phyloP scores from a whole-genome alignment of 2,113 vertebrate genomes.

The Amia ocellicauda region DNA sequence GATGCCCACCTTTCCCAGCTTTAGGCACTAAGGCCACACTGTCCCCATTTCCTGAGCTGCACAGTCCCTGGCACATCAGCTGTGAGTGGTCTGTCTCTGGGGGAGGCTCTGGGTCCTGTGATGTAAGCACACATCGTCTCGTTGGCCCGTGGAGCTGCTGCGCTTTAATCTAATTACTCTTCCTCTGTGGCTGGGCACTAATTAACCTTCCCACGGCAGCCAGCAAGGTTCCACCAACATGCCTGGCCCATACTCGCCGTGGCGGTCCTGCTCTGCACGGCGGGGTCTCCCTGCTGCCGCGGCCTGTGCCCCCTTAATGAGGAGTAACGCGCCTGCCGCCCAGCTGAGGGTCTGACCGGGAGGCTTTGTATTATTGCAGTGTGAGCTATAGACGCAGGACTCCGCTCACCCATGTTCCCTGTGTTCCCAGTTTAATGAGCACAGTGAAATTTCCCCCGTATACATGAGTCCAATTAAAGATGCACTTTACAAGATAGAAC shows the following conservation, averaged over 20 bases:
- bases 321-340: too few relatives aligned
- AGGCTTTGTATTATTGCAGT: not conserved
- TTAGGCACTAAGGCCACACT: too few relatives aligned
- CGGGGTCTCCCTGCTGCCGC: not conserved
- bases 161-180: constrained; percentile 51
- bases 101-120: too few relatives aligned
- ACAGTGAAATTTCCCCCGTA: too few relatives aligned
- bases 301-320: constrained; percentile 7
- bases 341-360: not conserved
- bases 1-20: too few relatives aligned
- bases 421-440: too few relatives aligned
- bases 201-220: constrained; percentile 48
- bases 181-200: constrained; percentile 50
- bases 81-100: too few relatives aligned
- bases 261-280: constrained; percentile 10
- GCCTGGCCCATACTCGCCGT: not conserved
- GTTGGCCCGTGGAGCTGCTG: constrained; percentile 24
- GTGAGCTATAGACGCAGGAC: not conserved
- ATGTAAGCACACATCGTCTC: too few relatives aligned
- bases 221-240: constrained; percentile 29
- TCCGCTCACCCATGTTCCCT: not conserved
- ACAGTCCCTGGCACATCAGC: too few relatives aligned
- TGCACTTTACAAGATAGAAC: too few relatives aligned
- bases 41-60: too few relatives aligned
- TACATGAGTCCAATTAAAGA: too few relatives aligned